phyloP scores from a whole-genome alignment of 1,140 invertebrate genomes.

The Heliconius congener region DNA sequence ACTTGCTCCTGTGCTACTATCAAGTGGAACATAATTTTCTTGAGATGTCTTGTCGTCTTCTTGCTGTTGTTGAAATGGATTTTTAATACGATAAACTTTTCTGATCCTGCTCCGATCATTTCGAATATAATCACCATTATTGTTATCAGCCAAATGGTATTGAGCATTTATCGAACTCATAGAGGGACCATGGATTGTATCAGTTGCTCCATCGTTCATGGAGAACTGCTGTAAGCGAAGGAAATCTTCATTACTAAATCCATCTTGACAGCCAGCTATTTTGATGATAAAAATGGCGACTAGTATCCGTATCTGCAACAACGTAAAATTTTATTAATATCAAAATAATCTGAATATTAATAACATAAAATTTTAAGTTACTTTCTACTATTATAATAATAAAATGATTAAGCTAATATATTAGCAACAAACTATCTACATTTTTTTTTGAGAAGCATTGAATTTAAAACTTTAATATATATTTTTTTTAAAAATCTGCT shows the following conservation, averaged over 20 bases:
- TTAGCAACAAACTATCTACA: no score
- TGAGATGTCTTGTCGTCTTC: conserved; percentile 50
- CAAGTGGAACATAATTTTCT: conserved; percentile 49
- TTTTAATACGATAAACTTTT: conserved; percentile 74
- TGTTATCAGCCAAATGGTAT: conserved; percentile 64
- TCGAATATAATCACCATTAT: conserved; percentile 59
- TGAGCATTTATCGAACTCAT: conserved; percentile 60
- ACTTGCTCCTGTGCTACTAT: conserved; percentile 72
- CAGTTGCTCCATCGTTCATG: conserved; percentile 56
- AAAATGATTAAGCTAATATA: no score
- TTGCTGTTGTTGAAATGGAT: conserved; percentile 67
- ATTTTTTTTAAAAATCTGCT: no score
- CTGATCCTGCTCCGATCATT: conserved; percentile 52
- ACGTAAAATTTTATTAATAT: conserved; percentile 34
- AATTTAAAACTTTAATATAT: no score
- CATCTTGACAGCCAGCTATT: conserved; percentile 66
- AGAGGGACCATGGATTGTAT: conserved; percentile 58
- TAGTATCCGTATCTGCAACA: conserved; percentile 79
- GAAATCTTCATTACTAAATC: conserved; percentile 64
- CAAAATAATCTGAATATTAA: neutral
- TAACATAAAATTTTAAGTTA: no score
- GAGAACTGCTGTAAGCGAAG: conserved; percentile 61
- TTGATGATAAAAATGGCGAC: conserved; percentile 59
- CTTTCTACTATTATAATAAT: no score
- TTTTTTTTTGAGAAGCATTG: no score